Evolutionary conservation across 2,888 invertebrate genomes (phyloP).

Genomic region (Junonia oenone): DNA sequence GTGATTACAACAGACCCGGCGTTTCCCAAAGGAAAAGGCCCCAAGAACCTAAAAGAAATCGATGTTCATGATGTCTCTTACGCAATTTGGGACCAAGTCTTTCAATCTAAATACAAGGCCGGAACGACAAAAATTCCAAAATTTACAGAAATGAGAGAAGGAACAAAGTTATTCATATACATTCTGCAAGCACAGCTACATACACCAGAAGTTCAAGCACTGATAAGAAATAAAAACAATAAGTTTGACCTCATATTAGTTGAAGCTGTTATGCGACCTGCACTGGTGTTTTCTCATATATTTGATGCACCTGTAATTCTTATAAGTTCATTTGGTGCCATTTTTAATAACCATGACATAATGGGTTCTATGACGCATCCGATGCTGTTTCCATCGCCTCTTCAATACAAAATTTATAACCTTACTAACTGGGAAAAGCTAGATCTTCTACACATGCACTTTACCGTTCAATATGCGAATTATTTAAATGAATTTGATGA

Average conservation of each 20-base stretch:
- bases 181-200: conserved; percentile 29
- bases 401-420: conserved; percentile 34
- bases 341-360: conserved; percentile 27
- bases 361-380: conserved; percentile 41
- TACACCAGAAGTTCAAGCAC: conserved; percentile 19
- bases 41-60: conserved; percentile 46
- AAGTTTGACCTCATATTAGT: conserved; percentile 42
- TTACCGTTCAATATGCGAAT: not conserved
- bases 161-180: not conserved
- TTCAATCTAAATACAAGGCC: not conserved
- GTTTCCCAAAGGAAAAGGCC: conserved; percentile 38
- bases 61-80: conserved; percentile 48
- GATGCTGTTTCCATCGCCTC: conserved; percentile 35
- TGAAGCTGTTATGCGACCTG: conserved; percentile 37
- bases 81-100: conserved; percentile 22
- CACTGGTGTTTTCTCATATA: conserved; percentile 40
- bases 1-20: conserved; percentile 49
- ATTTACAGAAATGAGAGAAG: conserved; percentile 15
- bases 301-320: conserved; percentile 42
- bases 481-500: conserved; percentile 21
- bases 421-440: conserved; percentile 36
- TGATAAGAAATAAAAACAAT: conserved; percentile 26
- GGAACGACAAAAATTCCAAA: not conserved
- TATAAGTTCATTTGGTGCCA: conserved; percentile 38
- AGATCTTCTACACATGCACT: conserved; percentile 30